Evolutionary conservation across 2,113 vertebrate species (phyloP).

Genomic region (Brachyhypopomus occidentalis): DNA sequence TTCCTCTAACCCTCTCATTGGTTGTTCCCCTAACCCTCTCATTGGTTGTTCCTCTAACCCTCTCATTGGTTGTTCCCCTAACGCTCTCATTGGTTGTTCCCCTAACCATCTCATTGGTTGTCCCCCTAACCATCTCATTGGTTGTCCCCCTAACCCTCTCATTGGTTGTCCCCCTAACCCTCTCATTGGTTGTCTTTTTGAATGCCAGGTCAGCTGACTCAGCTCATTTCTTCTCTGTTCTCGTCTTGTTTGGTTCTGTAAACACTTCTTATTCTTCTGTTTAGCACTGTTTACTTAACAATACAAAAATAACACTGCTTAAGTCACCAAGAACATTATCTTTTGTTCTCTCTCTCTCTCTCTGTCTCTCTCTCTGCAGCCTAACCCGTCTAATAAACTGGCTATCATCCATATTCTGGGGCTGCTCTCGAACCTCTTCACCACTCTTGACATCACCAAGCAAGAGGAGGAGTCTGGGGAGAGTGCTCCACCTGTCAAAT

Average conservation of each 20-base stretch:
- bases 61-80: no score
- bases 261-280: not conserved
- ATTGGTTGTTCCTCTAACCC: no score
- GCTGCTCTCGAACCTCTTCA: constrained; percentile 96
- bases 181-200: not conserved
- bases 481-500: constrained; percentile 84
- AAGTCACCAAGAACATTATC: not conserved
- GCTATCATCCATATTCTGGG: constrained; percentile 98
- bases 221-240: not conserved
- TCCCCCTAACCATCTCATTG: no score
- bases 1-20: no score
- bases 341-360: not conserved
- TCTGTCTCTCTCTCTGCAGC: constrained; percentile 74
- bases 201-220: not conserved
- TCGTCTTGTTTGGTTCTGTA: not conserved
- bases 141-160: no score
- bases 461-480: constrained; percentile 92
- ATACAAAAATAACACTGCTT: not conserved
- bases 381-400: constrained; percentile 96
- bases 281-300: not conserved
- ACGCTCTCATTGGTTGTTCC: no score
- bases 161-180: not conserved
- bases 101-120: no score
- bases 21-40: no score
- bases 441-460: constrained; percentile 95